Percentiles rank a stretch among this genome's conserved stretches.
Conservation (phyloP, 2,113 vertebrate species). For the Trinectes maculatus region DNA sequence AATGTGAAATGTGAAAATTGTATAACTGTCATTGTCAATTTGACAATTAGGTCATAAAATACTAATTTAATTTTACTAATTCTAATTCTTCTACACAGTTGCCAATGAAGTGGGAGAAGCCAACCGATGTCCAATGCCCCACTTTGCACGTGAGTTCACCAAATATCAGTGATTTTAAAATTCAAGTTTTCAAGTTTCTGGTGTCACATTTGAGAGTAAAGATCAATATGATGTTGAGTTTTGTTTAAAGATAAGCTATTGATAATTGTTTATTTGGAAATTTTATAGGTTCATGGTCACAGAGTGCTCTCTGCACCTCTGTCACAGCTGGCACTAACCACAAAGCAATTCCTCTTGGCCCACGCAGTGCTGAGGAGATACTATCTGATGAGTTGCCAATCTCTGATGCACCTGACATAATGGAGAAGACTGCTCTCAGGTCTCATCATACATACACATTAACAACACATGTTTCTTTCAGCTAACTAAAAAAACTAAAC, state of each 20-base stretch:
- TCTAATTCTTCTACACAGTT: slow-evolving; percentile 77
- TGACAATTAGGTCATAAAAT: not conserved
- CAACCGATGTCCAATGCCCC: slow-evolving; percentile 78
- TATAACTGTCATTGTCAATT: no score
- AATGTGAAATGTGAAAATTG: no score
- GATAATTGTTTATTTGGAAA: not conserved
- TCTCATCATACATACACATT: slow-evolving; percentile 52
- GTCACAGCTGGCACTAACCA: slow-evolving; percentile 80
- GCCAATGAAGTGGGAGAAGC: slow-evolving; percentile 88
- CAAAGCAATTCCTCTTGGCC: slow-evolving; percentile 80
- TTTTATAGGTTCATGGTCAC: slow-evolving; percentile 88
- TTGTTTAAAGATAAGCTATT: not conserved
- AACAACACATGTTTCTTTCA: not conserved
- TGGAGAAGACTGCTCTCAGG: slow-evolving; percentile 93
- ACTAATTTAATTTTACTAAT: no score
- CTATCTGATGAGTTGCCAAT: slow-evolving; percentile 87
- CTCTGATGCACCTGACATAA: slow-evolving; percentile 85
- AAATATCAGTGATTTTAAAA: not conserved
- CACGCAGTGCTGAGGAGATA: slow-evolving; percentile 87
- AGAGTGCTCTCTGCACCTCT: slow-evolving; percentile 88
- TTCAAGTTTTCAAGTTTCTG: not conserved
- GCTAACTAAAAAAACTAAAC: not conserved
- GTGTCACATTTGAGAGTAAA: not conserved
- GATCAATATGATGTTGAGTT: not conserved
- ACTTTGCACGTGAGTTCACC: slow-evolving; percentile 86